Evolutionary conservation across 2,888 invertebrate species (phyloP).

Genomic region (Temnothorax ravouxi): DNA sequence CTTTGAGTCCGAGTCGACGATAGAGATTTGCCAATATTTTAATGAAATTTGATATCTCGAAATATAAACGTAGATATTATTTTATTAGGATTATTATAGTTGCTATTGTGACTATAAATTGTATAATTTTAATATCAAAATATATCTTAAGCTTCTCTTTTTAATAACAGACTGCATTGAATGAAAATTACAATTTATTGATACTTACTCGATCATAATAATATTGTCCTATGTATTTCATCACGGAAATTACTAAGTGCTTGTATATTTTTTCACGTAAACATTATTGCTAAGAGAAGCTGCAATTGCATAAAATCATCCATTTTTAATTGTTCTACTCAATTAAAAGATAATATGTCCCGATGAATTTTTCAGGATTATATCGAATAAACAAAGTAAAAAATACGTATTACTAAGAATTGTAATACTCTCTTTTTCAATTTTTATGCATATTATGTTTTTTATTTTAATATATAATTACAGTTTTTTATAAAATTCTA

Average conservation of each 20-base stretch:
- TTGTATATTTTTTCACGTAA: conserved; percentile 82
- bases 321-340: background rate
- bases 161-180: conserved; percentile 10
- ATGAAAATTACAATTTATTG: conserved; percentile 37
- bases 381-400: conserved; percentile 74
- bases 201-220: conserved; percentile 62
- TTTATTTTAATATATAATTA: conserved; percentile 60
- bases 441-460: conserved; percentile 53
- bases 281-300: conserved; percentile 54
- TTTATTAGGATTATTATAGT: conserved; percentile 25
- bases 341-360: background rate
- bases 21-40: conserved; percentile 52
- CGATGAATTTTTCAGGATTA: conserved; percentile 62
- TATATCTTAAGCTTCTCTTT: conserved; percentile 1
- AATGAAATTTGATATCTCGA: conserved; percentile 5
- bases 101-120: conserved; percentile 1
- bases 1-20: conserved; percentile 11
- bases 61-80: background rate
- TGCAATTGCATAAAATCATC: conserved; percentile 68
- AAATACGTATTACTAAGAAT: conserved; percentile 76
- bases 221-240: conserved; percentile 65
- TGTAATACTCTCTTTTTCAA: conserved; percentile 71
- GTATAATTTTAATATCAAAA: conserved; percentile 20
- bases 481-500: conserved; percentile 69
- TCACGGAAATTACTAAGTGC: conserved; percentile 76